Evolutionary conservation across 2,797 vertebrate genomes (phyloP), one percentile per base, ranked within the genome.

Genomic region (Enteromius treurensis): DNA sequence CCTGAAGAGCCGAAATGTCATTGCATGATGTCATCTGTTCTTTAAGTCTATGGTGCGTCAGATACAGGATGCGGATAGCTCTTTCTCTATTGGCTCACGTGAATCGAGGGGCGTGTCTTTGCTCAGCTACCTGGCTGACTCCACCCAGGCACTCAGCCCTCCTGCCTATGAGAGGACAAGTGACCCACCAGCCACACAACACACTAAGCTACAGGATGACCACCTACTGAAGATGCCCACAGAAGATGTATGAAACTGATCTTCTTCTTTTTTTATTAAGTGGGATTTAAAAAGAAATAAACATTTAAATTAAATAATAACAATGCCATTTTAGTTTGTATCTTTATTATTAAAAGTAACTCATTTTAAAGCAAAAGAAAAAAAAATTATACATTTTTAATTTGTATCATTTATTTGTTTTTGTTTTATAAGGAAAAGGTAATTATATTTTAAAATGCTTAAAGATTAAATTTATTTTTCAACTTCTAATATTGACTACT

Each of bases 91-190:
- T 23, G 84, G 90, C 32, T 70, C 81, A 3, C 88, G 91, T 80
- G 74, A 94, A 83, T 90, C 93, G 49, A 95, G 93, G 80, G 94
- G 95, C 14, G 93, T 96, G 85, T 96, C 95, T 75, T 92, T 97
- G 79, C 89, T 96, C 86, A 96, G 95, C 91, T 98, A 96, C 91
- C 88, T 97, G 91, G 93, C 96, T 0, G 90, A 95, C 55, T 1
- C 87, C 2, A 87, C 85, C 6, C 79, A 4, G 71, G 0, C 81
- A 55, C 77, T 86, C 71, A 19, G 79, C 76, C 78, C 87, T 29
- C 79, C 88, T 10, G 67, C 80, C 4, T 88, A 86, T 79, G 86
- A 86, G 55, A 87, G 53, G 37, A 76, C 64, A 37, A 73, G 67
- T 5, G 65, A 73, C 62, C 58, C 1, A 64, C 77, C 64, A 89